Percentiles rank a stretch among this genome's conserved stretches.
Conservation (phyloP, 2,113 vertebrate genomes). For the Megaceryle torquata region DNA sequence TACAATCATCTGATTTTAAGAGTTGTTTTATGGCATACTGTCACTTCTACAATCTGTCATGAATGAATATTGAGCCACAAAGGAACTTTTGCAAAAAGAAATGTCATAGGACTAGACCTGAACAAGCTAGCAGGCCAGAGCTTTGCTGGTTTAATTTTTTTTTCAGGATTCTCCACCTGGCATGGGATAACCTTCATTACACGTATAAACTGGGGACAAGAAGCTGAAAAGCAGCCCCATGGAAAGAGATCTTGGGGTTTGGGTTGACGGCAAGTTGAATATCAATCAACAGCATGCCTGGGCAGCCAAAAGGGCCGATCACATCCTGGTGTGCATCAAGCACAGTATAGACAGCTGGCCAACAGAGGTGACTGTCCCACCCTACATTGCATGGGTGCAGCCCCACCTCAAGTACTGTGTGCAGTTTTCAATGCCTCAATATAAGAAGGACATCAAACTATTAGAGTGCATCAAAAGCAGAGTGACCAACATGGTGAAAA, state of each 20-base stretch:
- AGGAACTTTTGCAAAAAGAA: not conserved
- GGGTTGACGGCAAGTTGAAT: not conserved
- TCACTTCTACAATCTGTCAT: not conserved
- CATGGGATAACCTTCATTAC: not conserved
- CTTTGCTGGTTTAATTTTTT: not conserved
- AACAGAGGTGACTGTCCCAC: not conserved
- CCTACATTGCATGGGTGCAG: not conserved
- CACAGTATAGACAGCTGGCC: rapidly evolving
- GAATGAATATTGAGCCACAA: not conserved
- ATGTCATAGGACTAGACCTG: not conserved
- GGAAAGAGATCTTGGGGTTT: not conserved
- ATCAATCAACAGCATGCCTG: not conserved
- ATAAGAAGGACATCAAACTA: not conserved
- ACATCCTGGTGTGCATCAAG: not conserved
- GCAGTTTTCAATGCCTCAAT: not conserved
- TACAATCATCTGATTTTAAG: not conserved
- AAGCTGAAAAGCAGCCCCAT: not conserved
- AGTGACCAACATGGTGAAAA: not conserved
- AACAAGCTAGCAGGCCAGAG: not conserved
- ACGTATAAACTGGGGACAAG: rapidly evolving
- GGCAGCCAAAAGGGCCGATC: not conserved
- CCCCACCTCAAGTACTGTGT: not conserved
- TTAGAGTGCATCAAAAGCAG: not conserved
- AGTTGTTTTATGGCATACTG: not conserved
- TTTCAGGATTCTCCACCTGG: not conserved